Evolutionary conservation across 2,113 vertebrate genomes (phyloP).

Genomic region (Pteruthius melanotis): DNA sequence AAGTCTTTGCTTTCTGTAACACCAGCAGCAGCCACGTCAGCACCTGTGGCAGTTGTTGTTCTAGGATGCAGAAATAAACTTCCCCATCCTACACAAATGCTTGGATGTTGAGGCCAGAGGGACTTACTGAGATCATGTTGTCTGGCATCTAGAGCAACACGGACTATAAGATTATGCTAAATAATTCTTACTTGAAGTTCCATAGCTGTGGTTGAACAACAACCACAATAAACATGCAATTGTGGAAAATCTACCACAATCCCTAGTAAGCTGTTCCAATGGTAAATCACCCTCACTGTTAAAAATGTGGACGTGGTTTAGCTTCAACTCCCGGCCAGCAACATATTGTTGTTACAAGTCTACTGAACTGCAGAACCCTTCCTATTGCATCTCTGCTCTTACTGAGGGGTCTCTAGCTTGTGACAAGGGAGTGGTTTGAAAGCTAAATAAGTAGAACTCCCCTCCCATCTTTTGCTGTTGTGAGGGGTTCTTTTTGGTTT

Average conservation of each 20-base stretch:
- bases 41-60: not conserved
- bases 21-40: not conserved
- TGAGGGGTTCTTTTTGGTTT: not conserved
- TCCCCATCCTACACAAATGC: not conserved
- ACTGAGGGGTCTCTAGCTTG: not conserved
- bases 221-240: constrained; percentile 44
- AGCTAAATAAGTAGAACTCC: not conserved
- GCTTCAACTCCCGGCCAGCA: not conserved
- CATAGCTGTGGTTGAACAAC: constrained; percentile 40
- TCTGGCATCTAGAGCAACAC: not conserved
- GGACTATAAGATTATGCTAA: not conserved
- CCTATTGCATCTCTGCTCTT: not conserved
- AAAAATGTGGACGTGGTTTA: not conserved
- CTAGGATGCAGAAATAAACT: constrained; percentile 20
- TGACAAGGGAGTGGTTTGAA: not conserved
- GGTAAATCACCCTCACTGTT: constrained; percentile 6
- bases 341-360: not conserved
- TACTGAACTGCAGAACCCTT: not conserved
- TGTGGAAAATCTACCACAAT: constrained; percentile 47
- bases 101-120: not conserved
- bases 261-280: constrained; percentile 20
- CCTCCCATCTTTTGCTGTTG: not conserved
- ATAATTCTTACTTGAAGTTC: not conserved
- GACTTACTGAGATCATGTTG: not conserved
- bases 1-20: not conserved